These are phyloP conservation scores for Lacerta bilineata DNA, from an alignment of 2,797 vertebrate species.

Conservation along the genomic window DNA sequence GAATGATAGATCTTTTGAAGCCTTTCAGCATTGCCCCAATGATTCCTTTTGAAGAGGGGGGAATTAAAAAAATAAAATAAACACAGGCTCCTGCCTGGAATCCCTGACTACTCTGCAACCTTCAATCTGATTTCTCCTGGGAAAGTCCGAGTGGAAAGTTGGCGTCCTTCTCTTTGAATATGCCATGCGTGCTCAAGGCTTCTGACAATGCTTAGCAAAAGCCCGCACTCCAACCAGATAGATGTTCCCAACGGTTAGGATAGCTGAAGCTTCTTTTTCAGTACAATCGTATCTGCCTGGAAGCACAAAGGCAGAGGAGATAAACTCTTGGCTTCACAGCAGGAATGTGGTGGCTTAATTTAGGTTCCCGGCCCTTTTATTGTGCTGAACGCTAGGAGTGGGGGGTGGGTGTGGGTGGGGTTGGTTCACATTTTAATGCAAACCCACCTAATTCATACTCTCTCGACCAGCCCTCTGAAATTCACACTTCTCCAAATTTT, in stretches of 20 bases:
- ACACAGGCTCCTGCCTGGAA: background rate
- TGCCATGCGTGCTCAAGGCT: background rate
- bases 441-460: too few relatives aligned
- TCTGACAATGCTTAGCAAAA: background rate
- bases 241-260: slow-evolving; percentile 28
- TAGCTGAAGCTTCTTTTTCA: background rate
- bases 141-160: background rate
- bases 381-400: rapidly evolving
- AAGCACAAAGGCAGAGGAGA: background rate
- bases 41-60: background rate
- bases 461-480: too few relatives aligned
- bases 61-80: too few relatives aligned
- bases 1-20: slow-evolving; percentile 37
- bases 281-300: background rate
- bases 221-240: background rate
- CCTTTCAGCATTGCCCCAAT: slow-evolving; percentile 21
- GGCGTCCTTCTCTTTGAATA: slow-evolving; percentile 3
- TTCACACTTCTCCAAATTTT: too few relatives aligned
- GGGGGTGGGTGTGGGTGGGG: too few relatives aligned
- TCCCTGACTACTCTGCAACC: background rate
- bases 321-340: background rate
- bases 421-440: too few relatives aligned
- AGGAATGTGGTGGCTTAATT: background rate
- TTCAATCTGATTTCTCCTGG: background rate
- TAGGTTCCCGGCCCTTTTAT: background rate